Conservation (phyloP, 1,140 invertebrate genomes). For the Calliphora vicina region DNA sequence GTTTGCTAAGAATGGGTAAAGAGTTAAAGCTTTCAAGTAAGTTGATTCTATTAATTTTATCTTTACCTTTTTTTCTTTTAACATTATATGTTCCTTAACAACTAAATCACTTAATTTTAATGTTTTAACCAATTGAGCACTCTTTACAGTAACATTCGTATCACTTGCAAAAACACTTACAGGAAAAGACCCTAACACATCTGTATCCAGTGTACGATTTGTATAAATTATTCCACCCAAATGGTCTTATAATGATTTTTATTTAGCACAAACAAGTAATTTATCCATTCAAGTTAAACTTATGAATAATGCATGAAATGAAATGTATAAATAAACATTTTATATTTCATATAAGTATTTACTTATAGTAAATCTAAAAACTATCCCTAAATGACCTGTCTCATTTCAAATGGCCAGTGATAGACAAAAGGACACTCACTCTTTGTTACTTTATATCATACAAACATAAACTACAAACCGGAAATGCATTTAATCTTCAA, state of each 20-base stretch:
- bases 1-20: background rate
- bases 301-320: background rate
- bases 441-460: too few species aligned
- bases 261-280: background rate
- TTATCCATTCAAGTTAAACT: background rate
- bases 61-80: background rate
- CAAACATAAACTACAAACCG: background rate
- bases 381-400: constrained; percentile 12
- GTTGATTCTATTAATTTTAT: background rate
- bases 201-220: background rate
- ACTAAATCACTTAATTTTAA: background rate
- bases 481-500: constrained; percentile 5
- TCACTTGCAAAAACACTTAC: background rate
- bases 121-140: background rate
- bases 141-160: background rate
- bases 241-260: background rate
- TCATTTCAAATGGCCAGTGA: background rate
- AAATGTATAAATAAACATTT: background rate
- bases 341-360: background rate
- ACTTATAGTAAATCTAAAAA: background rate
- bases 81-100: background rate
- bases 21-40: background rate
- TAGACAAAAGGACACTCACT: background rate
- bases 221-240: constrained; percentile 5
- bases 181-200: background rate